phyloP scores from a whole-genome alignment of 53 echinoderm and acorn worm genomes.

The Stichopus horrens region DNA sequence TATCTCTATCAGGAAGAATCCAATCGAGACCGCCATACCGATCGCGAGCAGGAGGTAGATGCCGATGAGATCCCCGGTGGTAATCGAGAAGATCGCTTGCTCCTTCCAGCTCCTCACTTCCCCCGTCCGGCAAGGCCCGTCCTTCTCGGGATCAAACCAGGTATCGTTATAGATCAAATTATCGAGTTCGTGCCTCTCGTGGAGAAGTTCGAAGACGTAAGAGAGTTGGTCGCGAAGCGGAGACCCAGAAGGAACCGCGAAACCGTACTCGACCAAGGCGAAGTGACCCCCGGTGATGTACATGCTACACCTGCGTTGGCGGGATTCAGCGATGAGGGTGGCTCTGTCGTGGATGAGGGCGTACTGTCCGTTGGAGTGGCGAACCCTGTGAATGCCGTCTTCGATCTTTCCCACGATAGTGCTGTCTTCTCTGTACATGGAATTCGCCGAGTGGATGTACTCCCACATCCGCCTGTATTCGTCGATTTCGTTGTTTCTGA shows the following conservation, averaged over 20 bases:
- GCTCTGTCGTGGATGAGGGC: conserved; percentile 84
- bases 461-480: conserved; percentile 84
- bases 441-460: conserved; percentile 82
- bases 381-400: conserved; percentile 80
- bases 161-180: conserved; percentile 63
- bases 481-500: conserved; percentile 75
- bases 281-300: conserved; percentile 87
- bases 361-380: conserved; percentile 88
- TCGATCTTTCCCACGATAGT: conserved; percentile 76
- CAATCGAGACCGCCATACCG: conserved; percentile 73
- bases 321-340: conserved; percentile 69
- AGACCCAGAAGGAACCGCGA: conserved; percentile 84
- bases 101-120: conserved; percentile 64
- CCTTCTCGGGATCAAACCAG: conserved; percentile 79
- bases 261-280: conserved; percentile 79
- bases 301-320: conserved; percentile 75
- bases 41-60: conserved; percentile 81
- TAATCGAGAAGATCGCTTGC: conserved; percentile 84
- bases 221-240: conserved; percentile 87
- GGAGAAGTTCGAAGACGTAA: conserved; percentile 64
- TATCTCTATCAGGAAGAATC: conserved; percentile 79
- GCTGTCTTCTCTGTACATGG: conserved; percentile 84
- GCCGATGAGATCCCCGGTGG: conserved; percentile 79
- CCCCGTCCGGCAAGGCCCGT: conserved; percentile 67
- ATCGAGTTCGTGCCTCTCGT: conserved; percentile 63